phyloP scores from a whole-genome alignment of 2,797 vertebrate species.

The Eulemur rubriventer region DNA sequence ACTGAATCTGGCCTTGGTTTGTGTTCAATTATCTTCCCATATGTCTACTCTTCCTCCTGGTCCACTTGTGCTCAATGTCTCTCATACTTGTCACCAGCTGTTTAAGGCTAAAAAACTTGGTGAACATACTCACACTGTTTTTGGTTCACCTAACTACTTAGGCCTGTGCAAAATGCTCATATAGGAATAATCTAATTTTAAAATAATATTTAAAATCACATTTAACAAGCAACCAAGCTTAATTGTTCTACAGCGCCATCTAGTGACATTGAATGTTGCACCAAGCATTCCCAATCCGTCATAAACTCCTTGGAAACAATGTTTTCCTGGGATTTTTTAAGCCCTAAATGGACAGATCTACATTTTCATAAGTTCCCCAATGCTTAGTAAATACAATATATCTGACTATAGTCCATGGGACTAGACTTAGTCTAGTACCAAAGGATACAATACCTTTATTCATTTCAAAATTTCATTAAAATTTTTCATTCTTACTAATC shows the following conservation, averaged over 20 bases:
- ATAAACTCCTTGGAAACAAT: not conserved
- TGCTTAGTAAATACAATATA: not conserved
- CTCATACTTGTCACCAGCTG: not conserved
- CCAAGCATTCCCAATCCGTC: not conserved
- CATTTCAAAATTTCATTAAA: not conserved
- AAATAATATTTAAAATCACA: slow-evolving; percentile 57
- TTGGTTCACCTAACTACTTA: not conserved
- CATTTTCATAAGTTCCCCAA: not conserved
- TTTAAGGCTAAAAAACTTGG: not conserved
- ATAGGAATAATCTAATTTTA: slow-evolving; percentile 14
- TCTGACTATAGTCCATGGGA: not conserved
- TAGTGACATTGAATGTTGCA: slow-evolving; percentile 53
- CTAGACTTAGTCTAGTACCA: not conserved
- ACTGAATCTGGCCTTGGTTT: not conserved
- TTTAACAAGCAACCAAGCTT: slow-evolving; percentile 51
- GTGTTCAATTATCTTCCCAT: not conserved
- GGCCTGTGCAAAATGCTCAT: not conserved
- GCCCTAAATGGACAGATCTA: not conserved
- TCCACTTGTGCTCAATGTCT: not conserved
- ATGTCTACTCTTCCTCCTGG: not conserved
- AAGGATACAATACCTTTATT: not conserved
- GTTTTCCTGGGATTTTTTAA: not conserved
- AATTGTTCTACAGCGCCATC: slow-evolving; percentile 77
- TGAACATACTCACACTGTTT: not conserved
- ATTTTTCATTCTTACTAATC: not conserved